A percentile compares a stretch with the other conserved stretches of the same genome.
Evolutionary conservation across 2,888 invertebrate genomes (phyloP).

Genomic region (Orthosia gracilis): DNA sequence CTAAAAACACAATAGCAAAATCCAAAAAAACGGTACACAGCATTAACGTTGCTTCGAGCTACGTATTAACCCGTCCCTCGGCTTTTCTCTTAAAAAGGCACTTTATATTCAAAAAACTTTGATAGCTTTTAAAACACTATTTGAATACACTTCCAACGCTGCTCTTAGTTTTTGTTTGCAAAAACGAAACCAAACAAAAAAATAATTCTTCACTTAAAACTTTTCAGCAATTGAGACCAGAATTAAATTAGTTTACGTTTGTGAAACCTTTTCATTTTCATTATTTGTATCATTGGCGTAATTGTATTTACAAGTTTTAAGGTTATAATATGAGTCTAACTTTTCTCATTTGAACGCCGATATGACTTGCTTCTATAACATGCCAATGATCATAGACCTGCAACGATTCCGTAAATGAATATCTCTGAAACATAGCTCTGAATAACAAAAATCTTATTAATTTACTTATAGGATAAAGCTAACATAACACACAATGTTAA

Average conservation of each 20-base stretch:
- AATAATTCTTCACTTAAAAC: background rate
- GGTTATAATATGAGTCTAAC: too few species aligned
- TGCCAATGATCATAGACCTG: too few species aligned
- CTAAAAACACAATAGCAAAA: slow-evolving; percentile 19
- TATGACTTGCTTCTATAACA: too few species aligned
- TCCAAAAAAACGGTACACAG: background rate
- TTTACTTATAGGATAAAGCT: too few species aligned
- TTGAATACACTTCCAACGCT: slow-evolving; percentile 43
- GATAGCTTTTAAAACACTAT: slow-evolving; percentile 59
- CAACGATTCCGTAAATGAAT: too few species aligned
- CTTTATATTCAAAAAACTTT: slow-evolving; percentile 65
- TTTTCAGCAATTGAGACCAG: background rate
- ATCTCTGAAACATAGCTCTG: too few species aligned
- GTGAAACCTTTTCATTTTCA: background rate
- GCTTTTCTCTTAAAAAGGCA: slow-evolving; percentile 49
- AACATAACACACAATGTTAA: too few species aligned
- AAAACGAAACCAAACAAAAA: slow-evolving; percentile 8
- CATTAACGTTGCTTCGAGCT: slow-evolving; percentile 8
- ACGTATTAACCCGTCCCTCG: slow-evolving; percentile 14
- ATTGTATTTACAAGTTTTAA: too few species aligned
- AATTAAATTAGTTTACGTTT: slow-evolving; percentile 25
- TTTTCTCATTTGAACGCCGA: too few species aligned
- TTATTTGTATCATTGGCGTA: background rate
- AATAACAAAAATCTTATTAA: too few species aligned
- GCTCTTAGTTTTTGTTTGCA: slow-evolving; percentile 6